Base-by-base conservation (phyloP, 2,113 vertebrate species). In the Hydrolagus affinis region DNA sequence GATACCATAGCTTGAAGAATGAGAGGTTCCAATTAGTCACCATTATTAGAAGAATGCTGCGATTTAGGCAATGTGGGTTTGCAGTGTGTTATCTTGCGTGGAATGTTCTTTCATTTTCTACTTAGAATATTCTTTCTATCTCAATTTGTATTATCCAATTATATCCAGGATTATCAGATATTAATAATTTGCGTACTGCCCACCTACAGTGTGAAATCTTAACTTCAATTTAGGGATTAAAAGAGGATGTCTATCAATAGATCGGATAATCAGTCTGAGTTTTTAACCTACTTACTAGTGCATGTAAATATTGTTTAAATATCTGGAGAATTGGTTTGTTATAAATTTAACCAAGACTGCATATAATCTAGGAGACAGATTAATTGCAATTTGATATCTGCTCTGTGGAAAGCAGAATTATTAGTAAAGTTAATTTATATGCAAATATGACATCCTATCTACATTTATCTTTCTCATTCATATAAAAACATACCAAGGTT, bases 161-260 rank as follows among this genome's bases (percentile, higher is more conserved):
- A 77, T n/a, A 59, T 23, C 75, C 59, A 11, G 75, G 56, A 77
- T 60, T 59, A 59, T 59, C 56, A 59, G 4, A 19, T 77, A 77
- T 60, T 25, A 60, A 78, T 25, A 60, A 78, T 78, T 60, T 25
- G 11, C 9, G 15, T 14, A 60, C 60, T 78, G 60, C 44, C 21
- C 60, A 25, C 75, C 75, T 78, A 12, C 21, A 78, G 12, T 60
- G 15, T 11, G 6, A 59, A 25, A 25, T 59, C 75, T 77, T 59
- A 23, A 77, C 30, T 78, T 78, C 75, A 15, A 78, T 71, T 71
- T n/a, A 25, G 70, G n/a, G 70, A 71, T 25, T 28, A 71, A 71
- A 71, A n/a, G 23, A 69, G 66, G 15, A 69, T 69, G 73, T 56
- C 73, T 56, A 57, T 75, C 32, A 78, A 44, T 8, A 60, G n/a